Conservation (phyloP, 2,888 invertebrate genomes). For the Philonicus albiceps region DNA sequence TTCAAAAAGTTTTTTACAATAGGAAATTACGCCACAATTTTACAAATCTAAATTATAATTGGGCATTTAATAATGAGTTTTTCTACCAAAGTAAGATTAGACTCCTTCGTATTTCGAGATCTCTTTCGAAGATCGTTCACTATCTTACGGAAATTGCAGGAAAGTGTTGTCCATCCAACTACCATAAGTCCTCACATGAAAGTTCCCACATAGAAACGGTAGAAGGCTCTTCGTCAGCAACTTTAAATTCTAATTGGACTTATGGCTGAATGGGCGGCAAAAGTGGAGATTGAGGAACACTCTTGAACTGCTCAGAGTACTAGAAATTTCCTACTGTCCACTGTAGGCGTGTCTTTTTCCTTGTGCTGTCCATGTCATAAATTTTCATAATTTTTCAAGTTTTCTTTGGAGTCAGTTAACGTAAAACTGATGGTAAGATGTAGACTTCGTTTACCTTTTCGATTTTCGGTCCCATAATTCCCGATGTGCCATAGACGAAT, state of each 20-base stretch:
- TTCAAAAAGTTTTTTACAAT: too few species aligned
- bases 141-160: background rate
- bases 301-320: background rate
- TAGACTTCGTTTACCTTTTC: background rate
- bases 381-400: background rate
- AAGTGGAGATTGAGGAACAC: background rate
- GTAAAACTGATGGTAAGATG: background rate
- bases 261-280: background rate
- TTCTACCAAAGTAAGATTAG: background rate
- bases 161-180: background rate
- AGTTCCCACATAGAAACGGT: background rate
- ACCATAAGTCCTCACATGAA: background rate
- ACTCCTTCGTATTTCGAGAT: background rate
- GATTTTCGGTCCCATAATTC: background rate
- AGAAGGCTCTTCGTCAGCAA: background rate
- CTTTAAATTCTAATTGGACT: background rate
- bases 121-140: background rate
- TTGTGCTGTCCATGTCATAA: background rate
- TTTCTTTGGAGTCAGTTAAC: background rate
- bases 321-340: background rate
- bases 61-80: background rate
- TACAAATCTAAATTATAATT: too few species aligned
- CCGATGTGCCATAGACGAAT: background rate
- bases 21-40: too few species aligned
- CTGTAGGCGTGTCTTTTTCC: background rate